Evolutionary conservation across 2,113 vertebrate species (phyloP).

Genomic region (Caretta caretta): DNA sequence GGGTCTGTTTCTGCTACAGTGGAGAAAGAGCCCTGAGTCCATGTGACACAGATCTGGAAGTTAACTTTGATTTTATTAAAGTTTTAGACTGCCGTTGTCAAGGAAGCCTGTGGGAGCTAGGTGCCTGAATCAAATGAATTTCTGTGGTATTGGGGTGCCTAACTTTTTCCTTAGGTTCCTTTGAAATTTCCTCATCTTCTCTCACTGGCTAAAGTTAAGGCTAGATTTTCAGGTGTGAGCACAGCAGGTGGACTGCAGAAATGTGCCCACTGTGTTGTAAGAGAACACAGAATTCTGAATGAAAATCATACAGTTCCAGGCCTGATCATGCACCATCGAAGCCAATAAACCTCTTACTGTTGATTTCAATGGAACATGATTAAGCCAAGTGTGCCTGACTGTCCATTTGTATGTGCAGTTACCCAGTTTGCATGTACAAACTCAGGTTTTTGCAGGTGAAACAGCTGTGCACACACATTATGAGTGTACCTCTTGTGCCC

Average conservation of each 20-base stretch:
- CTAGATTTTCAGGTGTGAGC: neutral
- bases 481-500: neutral
- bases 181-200: neutral
- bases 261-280: neutral
- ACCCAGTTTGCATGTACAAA: neutral
- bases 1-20: neutral
- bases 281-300: neutral
- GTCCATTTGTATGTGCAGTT: neutral
- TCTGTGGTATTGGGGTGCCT: rapidly evolving
- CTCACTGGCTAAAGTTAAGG: neutral
- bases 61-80: neutral
- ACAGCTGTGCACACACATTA: rapidly evolving
- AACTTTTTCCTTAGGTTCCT: neutral
- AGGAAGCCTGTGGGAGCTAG: neutral
- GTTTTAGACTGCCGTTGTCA: neutral
- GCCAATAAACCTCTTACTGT: neutral
- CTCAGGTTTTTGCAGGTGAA: neutral
- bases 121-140: neutral
- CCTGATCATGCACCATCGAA: neutral
- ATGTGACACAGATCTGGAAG: rapidly evolving
- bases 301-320: neutral
- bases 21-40: rapidly evolving
- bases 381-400: neutral
- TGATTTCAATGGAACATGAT: neutral
- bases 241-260: neutral